These are phyloP conservation scores for Trachelus tabidus DNA, from an alignment of 2,888 invertebrate genomes.

Conservation along the genomic window DNA sequence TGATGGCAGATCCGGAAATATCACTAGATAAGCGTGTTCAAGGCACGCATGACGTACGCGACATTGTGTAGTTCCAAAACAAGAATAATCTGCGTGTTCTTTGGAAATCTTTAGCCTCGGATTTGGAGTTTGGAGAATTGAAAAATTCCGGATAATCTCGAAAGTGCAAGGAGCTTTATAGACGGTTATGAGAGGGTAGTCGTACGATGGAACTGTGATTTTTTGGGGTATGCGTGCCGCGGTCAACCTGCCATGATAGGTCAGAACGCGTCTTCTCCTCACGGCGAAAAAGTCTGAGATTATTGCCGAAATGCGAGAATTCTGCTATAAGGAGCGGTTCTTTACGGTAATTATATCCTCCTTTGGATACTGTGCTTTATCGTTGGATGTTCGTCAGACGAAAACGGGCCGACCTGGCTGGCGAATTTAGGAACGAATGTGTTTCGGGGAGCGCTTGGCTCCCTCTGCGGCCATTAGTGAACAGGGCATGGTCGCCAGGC, in stretches of 20 bases:
- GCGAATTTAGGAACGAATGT: constrained; percentile 5
- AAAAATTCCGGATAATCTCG: constrained; percentile 11
- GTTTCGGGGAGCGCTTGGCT: constrained; percentile 33
- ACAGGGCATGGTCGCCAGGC: constrained; percentile 52
- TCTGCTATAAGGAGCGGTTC: constrained; percentile 51
- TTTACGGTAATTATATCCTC: constrained; percentile 47
- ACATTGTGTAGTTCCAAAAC: constrained; percentile 48
- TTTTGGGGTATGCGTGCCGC: constrained; percentile 42
- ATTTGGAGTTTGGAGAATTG: not conserved
- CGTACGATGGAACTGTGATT: not conserved
- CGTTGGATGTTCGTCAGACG: not conserved
- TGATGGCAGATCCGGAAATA: constrained; percentile 22
- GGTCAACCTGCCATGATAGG: constrained; percentile 64
- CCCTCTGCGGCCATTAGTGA: constrained; percentile 57
- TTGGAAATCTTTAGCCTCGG: constrained; percentile 9
- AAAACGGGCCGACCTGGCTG: not conserved
- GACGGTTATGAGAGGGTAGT: not conserved
- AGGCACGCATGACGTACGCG: constrained; percentile 47
- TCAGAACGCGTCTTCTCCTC: constrained; percentile 59
- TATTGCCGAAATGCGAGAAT: constrained; percentile 51
- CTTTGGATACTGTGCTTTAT: not conserved
- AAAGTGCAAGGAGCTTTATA: not conserved
- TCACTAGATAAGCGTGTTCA: constrained; percentile 32
- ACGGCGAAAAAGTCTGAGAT: constrained; percentile 45
- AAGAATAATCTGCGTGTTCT: constrained; percentile 37